phyloP scores from a whole-genome alignment of 2,113 vertebrate species.

The Noturus placidus region DNA sequence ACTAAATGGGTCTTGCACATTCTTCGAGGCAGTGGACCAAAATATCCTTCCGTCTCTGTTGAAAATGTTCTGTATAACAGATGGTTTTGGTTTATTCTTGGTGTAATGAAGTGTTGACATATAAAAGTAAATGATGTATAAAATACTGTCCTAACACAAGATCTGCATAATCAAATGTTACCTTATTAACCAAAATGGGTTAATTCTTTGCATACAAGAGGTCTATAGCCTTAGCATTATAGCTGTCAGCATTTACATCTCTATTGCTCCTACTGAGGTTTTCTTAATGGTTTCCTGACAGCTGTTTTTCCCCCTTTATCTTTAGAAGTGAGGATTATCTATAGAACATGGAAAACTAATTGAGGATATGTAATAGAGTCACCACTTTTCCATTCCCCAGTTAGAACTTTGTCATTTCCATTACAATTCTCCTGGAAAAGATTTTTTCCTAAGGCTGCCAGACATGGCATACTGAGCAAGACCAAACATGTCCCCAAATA shows the following conservation, averaged over 20 bases:
- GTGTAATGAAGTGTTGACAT: constrained; percentile 57
- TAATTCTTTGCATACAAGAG: background rate
- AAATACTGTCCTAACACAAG: constrained; percentile 55
- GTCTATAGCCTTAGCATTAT: background rate
- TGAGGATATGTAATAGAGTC: constrained; percentile 26
- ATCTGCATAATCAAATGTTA: constrained; percentile 61
- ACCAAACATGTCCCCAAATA: constrained; percentile 27
- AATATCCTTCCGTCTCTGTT: constrained; percentile 49
- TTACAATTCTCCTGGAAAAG: constrained; percentile 24
- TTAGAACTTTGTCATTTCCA: constrained; percentile 24
- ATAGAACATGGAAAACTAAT: constrained; percentile 40
- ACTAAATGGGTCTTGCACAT: constrained; percentile 56
- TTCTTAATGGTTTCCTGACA: constrained; percentile 28
- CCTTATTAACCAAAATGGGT: constrained; percentile 45
- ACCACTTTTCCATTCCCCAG: background rate
- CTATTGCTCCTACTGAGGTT: constrained; percentile 11
- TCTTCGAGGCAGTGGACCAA: constrained; percentile 56
- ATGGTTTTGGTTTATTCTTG: constrained; percentile 65
- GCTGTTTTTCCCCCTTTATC: background rate
- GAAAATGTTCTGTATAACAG: constrained; percentile 64
- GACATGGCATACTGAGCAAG: constrained; percentile 12
- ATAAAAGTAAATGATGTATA: constrained; percentile 48
- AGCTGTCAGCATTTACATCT: constrained; percentile 2
- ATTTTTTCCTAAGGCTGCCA: constrained; percentile 15
- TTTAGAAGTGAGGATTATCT: constrained; percentile 36